Conservation (phyloP, 1,140 invertebrate genomes). For the Drosophila watanabei region DNA sequence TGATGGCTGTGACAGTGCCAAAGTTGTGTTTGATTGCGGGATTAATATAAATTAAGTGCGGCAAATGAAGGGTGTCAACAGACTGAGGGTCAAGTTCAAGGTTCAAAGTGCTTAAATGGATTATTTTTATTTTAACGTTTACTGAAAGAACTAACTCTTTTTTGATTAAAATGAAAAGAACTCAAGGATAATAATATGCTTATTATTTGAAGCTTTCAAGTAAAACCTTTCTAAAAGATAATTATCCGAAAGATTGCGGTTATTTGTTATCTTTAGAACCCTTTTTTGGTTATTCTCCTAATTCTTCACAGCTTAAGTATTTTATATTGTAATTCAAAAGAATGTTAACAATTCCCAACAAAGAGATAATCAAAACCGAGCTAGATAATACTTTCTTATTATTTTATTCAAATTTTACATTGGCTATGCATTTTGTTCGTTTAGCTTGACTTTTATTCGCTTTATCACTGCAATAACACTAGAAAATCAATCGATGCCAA, state of each 20-base stretch:
- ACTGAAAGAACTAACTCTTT: background rate
- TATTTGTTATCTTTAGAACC: no score
- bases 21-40: slow-evolving; percentile 41
- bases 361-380: background rate
- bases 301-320: background rate
- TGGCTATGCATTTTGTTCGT: background rate
- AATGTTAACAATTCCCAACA: background rate
- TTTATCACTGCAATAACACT: slow-evolving; percentile 8
- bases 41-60: slow-evolving; percentile 57
- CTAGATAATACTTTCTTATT: no score
- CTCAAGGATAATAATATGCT: background rate
- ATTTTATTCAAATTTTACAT: background rate
- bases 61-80: background rate
- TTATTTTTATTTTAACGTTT: background rate
- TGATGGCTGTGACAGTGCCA: slow-evolving; percentile 26
- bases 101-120: background rate
- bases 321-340: no score
- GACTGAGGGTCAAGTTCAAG: slow-evolving; percentile 6
- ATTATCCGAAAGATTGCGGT: no score
- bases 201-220: no score
- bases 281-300: background rate
- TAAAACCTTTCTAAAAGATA: no score
- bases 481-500: background rate
- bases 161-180: background rate
- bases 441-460: background rate